Conservation (phyloP, 2,888 invertebrate genomes). For the Keiferia lycopersicella region DNA sequence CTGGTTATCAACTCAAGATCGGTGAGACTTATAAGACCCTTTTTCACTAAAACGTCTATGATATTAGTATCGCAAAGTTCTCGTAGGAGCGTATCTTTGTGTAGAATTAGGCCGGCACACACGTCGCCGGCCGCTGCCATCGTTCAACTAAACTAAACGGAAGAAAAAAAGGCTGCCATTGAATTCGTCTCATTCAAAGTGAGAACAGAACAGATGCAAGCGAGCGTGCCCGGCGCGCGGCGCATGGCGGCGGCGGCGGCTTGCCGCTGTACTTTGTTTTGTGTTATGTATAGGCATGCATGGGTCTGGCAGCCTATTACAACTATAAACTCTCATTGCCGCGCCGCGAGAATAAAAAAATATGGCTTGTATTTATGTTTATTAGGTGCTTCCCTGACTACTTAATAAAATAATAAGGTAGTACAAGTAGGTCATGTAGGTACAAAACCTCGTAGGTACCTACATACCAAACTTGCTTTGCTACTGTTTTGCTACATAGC, state of each 20-base stretch:
- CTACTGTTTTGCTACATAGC: no score
- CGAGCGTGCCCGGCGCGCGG: background rate
- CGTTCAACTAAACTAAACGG: constrained; percentile 58
- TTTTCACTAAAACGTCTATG: constrained; percentile 83
- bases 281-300: constrained; percentile 1
- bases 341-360: background rate
- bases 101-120: constrained; percentile 82
- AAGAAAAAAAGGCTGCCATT: constrained; percentile 42
- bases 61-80: constrained; percentile 84
- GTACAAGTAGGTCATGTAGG: no score
- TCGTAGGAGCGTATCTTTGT: constrained; percentile 82
- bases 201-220: constrained; percentile 51
- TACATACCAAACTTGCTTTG: no score
- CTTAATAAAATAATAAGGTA: no score
- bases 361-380: background rate
- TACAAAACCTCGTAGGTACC: no score
- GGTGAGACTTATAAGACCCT: constrained; percentile 82
- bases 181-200: constrained; percentile 45
- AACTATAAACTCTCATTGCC: background rate
- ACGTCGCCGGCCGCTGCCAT: constrained; percentile 80
- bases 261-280: background rate
- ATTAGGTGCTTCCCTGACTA: no score
- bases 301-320: background rate
- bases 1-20: constrained; percentile 81
- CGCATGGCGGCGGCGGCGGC: background rate